Base-by-base conservation (phyloP, 2,888 invertebrate genomes). In the Zaprionus obscuricornis region DNA sequence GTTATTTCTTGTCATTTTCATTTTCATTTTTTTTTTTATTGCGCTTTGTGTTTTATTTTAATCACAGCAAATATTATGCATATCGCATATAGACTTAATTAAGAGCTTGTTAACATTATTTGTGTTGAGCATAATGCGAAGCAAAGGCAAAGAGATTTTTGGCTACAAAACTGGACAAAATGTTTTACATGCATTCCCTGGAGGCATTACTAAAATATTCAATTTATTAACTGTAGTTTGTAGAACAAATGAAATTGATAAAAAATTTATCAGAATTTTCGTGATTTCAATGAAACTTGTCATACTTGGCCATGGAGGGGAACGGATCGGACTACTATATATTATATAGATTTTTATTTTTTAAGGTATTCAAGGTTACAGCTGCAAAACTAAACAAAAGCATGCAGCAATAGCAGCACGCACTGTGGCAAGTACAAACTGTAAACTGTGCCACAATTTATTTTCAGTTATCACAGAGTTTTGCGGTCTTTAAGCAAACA, bases 1-100 rank as follows among this genome's bases (percentile, higher is more conserved):
- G 27, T 10, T 24, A 13, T 36, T 27, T 17, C n/a, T 5, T 8
- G 18, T 52, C 20, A 31, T 42, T 46, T 31, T 18, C 26, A 26
- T 50, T 55, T 55, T 40, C 22, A 39, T 16, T 33, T 33, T 8
- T 16, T 36, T 54, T 46, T 40, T 49, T 46, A 45, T 64, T 39
- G 33, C 65, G 64, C n/a, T 58, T 74, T 71, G 64, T 59, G 59
- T 69, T 79, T 76, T 71, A 78, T 75, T 78, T 73, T 77, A 77
- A 81, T 81, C 77, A 81, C 78, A 78, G 65, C 72, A 74, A 67
- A 63, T 78, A 74, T 72, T 82, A 69, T 60, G 69, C 69, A 77
- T 77, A 82, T 78, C n/a, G n/a, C n/a, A n/a, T n/a, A n/a, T n/a
- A n/a, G n/a, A 82, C 67, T 78, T 78, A 74, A 82, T 78, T 82